A percentile compares a stretch with the other conserved stretches of the same genome.
These are phyloP conservation scores for Pipistrellus kuhlii DNA, from an alignment of 2,797 vertebrate species.

Conservation along the genomic window DNA sequence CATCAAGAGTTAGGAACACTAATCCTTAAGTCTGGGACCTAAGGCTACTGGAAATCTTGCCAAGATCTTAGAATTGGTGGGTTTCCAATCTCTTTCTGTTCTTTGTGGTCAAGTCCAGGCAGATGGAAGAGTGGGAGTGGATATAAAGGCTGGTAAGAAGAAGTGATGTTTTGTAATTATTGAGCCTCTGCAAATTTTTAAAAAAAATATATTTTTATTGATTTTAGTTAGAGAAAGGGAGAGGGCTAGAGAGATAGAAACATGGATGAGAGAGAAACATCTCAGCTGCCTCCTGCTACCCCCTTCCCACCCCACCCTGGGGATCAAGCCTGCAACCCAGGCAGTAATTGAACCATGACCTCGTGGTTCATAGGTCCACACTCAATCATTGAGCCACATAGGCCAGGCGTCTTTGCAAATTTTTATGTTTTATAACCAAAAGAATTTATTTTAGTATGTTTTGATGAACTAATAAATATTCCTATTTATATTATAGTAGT, in stretches of 20 bases:
- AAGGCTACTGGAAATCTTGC: neutral
- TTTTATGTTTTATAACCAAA: slow-evolving; percentile 35
- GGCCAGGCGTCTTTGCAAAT: neutral
- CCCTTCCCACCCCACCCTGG: too few species aligned
- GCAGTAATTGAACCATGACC: too few species aligned
- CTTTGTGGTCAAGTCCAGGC: slow-evolving; percentile 8
- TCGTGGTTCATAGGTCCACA: too few species aligned
- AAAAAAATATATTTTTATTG: too few species aligned
- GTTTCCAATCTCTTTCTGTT: slow-evolving; percentile 21
- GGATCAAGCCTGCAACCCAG: too few species aligned
- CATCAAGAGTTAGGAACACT: neutral
- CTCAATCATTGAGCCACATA: too few species aligned
- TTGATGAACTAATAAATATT: neutral
- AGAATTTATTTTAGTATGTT: slow-evolving; percentile 34
- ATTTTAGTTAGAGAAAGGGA: too few species aligned
- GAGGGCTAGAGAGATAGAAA: too few species aligned
- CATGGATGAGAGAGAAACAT: too few species aligned
- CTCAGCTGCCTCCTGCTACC: too few species aligned
- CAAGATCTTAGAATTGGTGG: neutral
- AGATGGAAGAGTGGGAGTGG: slow-evolving; percentile 61
- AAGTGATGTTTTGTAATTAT: slow-evolving; percentile 27
- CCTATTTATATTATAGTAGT: neutral
- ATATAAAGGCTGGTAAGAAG: neutral
- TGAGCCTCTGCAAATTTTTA: neutral
- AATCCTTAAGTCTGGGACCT: neutral